Base-by-base conservation (phyloP, 2,888 invertebrate species). In the Brachypterus glaber region DNA sequence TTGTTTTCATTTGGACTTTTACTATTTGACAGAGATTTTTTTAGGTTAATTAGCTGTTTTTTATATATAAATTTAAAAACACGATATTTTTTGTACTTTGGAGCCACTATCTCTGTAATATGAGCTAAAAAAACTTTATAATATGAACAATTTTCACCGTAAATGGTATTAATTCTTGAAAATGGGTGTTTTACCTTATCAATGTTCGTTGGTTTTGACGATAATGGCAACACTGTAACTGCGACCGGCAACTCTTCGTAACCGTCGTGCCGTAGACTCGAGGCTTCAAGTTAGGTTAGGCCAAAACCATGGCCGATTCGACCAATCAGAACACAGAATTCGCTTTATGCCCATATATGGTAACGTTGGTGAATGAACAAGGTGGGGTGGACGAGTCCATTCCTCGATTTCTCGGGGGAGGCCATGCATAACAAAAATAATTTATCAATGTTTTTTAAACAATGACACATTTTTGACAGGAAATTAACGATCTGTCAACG, bases 291-390 rank as follows among this genome's bases (percentile, higher is more conserved):
- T 60, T 62, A 59, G 60, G 61, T 61, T 60, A 60, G 60, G 59
- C 51, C 58, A 52, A 53, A 55, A 53, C 52, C 53, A 44, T 44
- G 39, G 31, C 16, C 46, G 40, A 48, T 12, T 12, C 68, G 58
- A 69, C 82, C 82, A 82, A 82, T 82, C 72, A 69, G 64, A 67
- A 61, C 53, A 58, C 72, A 60, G 67, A 62, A 70, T 74, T 74
- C 74, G 74, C 76, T 77, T 74, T 76, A 80, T 82, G 79, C 76
- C 82, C 82, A 79, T 82, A 82, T 82, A 82, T 77, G 82, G 82
- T 77, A 76, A 78, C 73, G 72, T 74, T 60, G 72, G 73, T 75
- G 70, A 74, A 71, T 70, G 71, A 63, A 64, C 61, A 63, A 67
- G 68, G 70, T 66, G 68, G 65, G 69, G 63, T 53, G 67, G 68